Base-by-base conservation (phyloP, 2,797 vertebrate genomes). In the Sebastes miniatus region DNA sequence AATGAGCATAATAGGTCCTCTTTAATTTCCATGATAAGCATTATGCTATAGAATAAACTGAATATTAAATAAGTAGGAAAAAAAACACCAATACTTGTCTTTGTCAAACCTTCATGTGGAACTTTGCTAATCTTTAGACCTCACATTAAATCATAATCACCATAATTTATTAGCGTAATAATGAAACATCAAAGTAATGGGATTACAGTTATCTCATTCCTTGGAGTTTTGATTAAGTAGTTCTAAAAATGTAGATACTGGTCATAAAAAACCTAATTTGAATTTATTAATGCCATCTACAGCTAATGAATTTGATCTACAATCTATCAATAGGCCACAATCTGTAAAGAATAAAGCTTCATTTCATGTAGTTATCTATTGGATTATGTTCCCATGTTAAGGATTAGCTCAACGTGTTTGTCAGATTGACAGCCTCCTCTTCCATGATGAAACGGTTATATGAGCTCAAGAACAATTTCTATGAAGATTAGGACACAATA, bases 111-210 rank as follows among this genome's bases (percentile, higher is more conserved):
- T 12, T 62, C 39, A 63, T n/a, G 25, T 62, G 68, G 14, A 79
- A 58, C 20, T 57, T 61, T 69, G 64, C 54, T 63, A 67, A 81
- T 62, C 65, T 70, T 81, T 47, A 72, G 50, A 65, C 80, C 76
- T 85, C 31, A 29, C 59, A 76, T 78, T 73, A 78, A 71, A 81
- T 84, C 50, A 29, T 68, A 79, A 73, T 83, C 57, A 66, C 36
- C 73, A 70, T 80, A 24, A 65, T 83, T 80, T 65, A 61, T 58
- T 36, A 54, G 36, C n/a, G 57, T 27, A 54, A 71, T 78, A 76
- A 83, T 76, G 58, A 86, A 65, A 83, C 76, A 82, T 79, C 29
- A 76, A 79, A 81, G 62, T 84, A 77, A 79, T 79, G 25, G 27
- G 32, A 81, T 81, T 79, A 77, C 69, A 71, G 62, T 76, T 63